A percentile compares a stretch with the other conserved stretches of the same genome.
phyloP scores from a whole-genome alignment of 1,140 invertebrate genomes.

The Neodiprion lecontei region DNA sequence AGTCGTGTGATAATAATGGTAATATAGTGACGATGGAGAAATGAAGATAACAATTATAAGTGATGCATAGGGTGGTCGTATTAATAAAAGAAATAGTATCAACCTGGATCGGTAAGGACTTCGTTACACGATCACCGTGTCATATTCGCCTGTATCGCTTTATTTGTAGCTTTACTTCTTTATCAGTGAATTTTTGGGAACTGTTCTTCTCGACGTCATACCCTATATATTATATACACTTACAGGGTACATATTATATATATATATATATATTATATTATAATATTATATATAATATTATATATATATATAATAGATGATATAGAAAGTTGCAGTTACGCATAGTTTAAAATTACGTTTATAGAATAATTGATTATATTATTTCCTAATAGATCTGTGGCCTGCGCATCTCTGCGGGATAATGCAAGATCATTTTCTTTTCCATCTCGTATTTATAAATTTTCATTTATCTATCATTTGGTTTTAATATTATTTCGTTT shows the following conservation, averaged over 20 bases:
- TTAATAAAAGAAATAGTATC: constrained; percentile 11
- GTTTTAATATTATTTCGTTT: constrained; percentile 23
- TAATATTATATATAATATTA: constrained; percentile 9
- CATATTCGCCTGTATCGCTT: constrained; percentile 6
- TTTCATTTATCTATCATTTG: constrained; percentile 35
- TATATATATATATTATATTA: constrained; percentile 11
- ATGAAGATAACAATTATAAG: constrained; percentile 6
- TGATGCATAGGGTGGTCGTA: not conserved
- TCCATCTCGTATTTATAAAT: constrained; percentile 24
- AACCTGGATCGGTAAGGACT: not conserved
- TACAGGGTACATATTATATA: not conserved
- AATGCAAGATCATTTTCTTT: not conserved
- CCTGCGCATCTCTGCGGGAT: not conserved
- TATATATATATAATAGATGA: constrained; percentile 9
- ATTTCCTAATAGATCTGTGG: constrained; percentile 35
- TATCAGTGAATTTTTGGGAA: constrained; percentile 31
- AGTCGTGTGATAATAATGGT: constrained; percentile 6
- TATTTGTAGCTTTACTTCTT: constrained; percentile 15
- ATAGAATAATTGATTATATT: constrained; percentile 36
- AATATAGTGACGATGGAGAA: not conserved
- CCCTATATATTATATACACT: not conserved
- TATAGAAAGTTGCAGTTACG: not conserved
- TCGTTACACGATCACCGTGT: not conserved
- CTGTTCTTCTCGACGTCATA: constrained; percentile 14
- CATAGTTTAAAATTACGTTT: not conserved